Percentiles rank a stretch among this genome's conserved stretches.
Evolutionary conservation across 2,113 vertebrate genomes (phyloP).

Genomic region (Poeciliopsis turrubarensis): DNA sequence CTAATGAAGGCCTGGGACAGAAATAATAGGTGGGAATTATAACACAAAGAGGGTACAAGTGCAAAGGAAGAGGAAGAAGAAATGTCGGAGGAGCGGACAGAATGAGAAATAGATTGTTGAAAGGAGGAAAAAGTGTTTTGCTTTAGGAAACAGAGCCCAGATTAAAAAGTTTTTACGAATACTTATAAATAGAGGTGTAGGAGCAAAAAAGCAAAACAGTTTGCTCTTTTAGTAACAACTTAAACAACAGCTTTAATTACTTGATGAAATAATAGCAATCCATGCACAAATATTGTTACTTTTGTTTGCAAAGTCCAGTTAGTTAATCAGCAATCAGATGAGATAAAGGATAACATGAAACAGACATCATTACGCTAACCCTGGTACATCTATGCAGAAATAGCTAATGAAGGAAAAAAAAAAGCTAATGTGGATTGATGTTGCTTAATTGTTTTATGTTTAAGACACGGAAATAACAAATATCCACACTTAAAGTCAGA

Average conservation of each 20-base stretch:
- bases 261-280: not conserved
- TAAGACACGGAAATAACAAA: not conserved
- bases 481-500: conserved; percentile 1
- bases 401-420: not conserved
- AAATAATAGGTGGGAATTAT: conserved; percentile 93
- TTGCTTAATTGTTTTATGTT: not conserved
- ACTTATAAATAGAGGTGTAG: not conserved
- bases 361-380: not conserved
- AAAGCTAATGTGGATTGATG: not conserved
- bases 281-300: not conserved
- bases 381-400: not conserved
- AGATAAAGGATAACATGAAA: not conserved
- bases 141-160: not conserved
- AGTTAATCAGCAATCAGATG: not conserved
- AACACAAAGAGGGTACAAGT: conserved; percentile 67
- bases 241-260: not conserved
- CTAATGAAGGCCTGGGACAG: conserved; percentile 96
- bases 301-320: not conserved
- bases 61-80: conserved; percentile 68
- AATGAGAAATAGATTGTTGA: conserved; percentile 33
- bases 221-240: not conserved
- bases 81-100: conserved; percentile 44
- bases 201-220: not conserved
- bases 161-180: conserved; percentile 17
- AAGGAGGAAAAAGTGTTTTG: conserved; percentile 26